Conservation (phyloP, 2,113 vertebrate genomes). For the Pipra filicauda region DNA sequence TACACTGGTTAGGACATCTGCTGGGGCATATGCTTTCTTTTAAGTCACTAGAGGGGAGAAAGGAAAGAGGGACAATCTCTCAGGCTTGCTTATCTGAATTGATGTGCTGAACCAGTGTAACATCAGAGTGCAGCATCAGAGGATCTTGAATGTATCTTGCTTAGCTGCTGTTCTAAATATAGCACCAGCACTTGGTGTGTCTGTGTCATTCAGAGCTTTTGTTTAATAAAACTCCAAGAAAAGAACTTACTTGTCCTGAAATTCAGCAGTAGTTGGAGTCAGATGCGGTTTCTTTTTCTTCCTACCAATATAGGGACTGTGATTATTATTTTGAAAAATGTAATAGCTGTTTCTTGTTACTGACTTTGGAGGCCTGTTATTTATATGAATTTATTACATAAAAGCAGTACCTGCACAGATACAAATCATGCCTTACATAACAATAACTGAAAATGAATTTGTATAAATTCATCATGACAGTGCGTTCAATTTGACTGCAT, state of each 20-base stretch:
- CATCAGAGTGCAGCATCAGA: conserved; percentile 11
- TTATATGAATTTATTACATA: not conserved
- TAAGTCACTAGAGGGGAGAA: not conserved
- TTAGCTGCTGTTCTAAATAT: conserved; percentile 67
- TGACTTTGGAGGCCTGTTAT: not conserved
- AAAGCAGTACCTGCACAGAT: not conserved
- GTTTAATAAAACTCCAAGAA: not conserved
- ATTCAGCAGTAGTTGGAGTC: not conserved
- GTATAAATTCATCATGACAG: not conserved
- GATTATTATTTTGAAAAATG: not conserved
- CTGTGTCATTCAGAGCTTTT: conserved; percentile 15
- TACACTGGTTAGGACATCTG: not conserved
- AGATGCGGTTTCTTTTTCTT: not conserved
- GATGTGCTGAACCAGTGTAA: conserved; percentile 12
- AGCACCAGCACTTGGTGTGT: conserved; percentile 34
- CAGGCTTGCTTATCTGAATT: not conserved
- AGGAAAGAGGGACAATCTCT: not conserved
- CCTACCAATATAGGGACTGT: not conserved
- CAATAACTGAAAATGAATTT: not conserved
- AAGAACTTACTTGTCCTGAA: not conserved
- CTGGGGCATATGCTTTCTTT: not conserved
- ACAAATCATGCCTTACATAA: not conserved
- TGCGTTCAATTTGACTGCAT: not conserved
- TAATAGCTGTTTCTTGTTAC: not conserved
- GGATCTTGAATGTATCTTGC: conserved; percentile 31